These are phyloP conservation scores for Dendrolimus pini DNA, from an alignment of 2,888 invertebrate species.

Conservation along the genomic window DNA sequence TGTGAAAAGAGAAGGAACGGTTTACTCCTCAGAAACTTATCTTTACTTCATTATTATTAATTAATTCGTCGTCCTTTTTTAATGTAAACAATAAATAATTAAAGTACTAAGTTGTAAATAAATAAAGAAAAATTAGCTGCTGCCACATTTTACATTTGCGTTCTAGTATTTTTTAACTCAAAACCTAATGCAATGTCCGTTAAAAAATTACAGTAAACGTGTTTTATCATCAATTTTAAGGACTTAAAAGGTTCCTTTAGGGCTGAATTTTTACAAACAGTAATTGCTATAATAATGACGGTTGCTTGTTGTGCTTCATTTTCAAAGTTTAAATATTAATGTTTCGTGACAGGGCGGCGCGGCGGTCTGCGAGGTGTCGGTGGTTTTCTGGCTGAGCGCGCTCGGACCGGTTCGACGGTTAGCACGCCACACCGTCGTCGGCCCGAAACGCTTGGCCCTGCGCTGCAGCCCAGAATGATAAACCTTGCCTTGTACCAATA, in stretches of 20 bases:
- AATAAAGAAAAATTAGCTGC: too few species aligned
- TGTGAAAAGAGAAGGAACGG: too few species aligned
- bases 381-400: slow-evolving; percentile 73
- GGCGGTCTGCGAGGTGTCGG: slow-evolving; percentile 60
- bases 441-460: slow-evolving; percentile 49
- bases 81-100: too few species aligned
- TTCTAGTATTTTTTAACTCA: neutral
- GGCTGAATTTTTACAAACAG: slow-evolving; percentile 31
- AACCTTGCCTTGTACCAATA: slow-evolving; percentile 49
- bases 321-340: slow-evolving; percentile 67
- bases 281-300: slow-evolving; percentile 60
- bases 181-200: neutral
- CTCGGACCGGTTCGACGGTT: slow-evolving; percentile 63
- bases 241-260: slow-evolving; percentile 20
- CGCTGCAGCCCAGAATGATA: slow-evolving; percentile 59
- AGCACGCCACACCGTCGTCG: slow-evolving; percentile 59
- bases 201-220: neutral
- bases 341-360: slow-evolving; percentile 68
- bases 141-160: too few species aligned
- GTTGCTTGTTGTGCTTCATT: slow-evolving; percentile 47
- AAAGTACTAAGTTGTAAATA: too few species aligned
- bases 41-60: too few species aligned
- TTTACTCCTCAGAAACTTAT: too few species aligned
- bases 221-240: neutral
- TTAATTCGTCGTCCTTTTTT: too few species aligned